phyloP scores from a whole-genome alignment of 2,888 invertebrate genomes.

The Caprella mutica region DNA sequence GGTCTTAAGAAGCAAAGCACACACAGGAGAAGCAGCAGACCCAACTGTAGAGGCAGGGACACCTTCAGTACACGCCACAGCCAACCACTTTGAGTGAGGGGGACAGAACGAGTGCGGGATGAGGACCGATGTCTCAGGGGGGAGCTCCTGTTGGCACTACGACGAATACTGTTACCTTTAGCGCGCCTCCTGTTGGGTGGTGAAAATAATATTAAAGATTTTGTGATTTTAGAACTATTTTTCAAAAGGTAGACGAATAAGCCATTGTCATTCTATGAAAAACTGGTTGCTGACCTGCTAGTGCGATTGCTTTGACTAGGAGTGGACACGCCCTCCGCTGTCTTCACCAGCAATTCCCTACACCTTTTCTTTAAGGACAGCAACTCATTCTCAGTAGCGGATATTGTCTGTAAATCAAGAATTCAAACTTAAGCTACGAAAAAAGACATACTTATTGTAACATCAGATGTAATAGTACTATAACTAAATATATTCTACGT shows the following conservation, averaged over 20 bases:
- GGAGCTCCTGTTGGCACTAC: slow-evolving; percentile 48
- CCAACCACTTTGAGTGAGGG: slow-evolving; percentile 52
- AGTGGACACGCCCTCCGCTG: slow-evolving; percentile 45
- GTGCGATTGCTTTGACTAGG: not conserved
- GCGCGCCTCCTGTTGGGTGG: too few species aligned
- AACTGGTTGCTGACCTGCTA: not conserved
- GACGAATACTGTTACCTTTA: slow-evolving; percentile 49
- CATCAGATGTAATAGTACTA: too few species aligned
- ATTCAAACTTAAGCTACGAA: too few species aligned
- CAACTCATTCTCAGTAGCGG: slow-evolving; percentile 59
- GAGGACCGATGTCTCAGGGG: slow-evolving; percentile 45
- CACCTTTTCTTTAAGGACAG: slow-evolving; percentile 57
- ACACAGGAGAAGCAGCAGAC: slow-evolving; percentile 58
- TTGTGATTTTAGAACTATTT: too few species aligned
- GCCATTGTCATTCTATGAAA: too few species aligned
- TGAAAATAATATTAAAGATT: too few species aligned
- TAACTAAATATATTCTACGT: too few species aligned
- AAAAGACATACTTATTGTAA: too few species aligned
- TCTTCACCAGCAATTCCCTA: slow-evolving; percentile 51
- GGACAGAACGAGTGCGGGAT: slow-evolving; percentile 48
- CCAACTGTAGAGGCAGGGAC: slow-evolving; percentile 66
- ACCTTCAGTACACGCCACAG: slow-evolving; percentile 58
- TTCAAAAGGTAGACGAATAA: too few species aligned
- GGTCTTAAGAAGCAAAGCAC: slow-evolving; percentile 62
- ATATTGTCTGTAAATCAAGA: slow-evolving; percentile 54